Evolutionary conservation across 37 sponge, comb jelly and placozoan genomes (phyloP), one percentile per base, ranked within the genome.

Genomic region (Spongilla lacustris): DNA sequence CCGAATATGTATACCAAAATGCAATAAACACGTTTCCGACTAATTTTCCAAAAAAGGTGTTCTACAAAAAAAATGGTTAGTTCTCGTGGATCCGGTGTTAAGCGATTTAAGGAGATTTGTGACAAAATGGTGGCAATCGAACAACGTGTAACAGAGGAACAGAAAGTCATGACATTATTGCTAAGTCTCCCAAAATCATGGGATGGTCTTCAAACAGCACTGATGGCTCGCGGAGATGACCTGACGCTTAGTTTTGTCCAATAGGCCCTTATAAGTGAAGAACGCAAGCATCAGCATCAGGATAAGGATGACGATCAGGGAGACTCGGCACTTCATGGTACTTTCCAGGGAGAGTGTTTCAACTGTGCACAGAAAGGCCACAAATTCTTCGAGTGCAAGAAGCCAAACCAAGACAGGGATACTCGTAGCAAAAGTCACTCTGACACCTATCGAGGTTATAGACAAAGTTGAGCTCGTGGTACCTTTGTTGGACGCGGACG

Each of bases 91-190:
- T 8, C 89, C n/a, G n/a, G 83, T 74, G 24, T 91, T 30, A 91
- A 91, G 66, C 32, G 69, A 4, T 86, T 91, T 80, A 91, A 91
- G 28, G 91, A 91, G 67, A 25, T 91, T 8, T 83, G 87, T 14
- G 87, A 91, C 69, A 77, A 31, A 66, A 79, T 91, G n/a, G 84
- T 83, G 41, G 37, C 91, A 9, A 86, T 91, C 67, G 77, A 77
- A 50, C 74, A 75, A 38, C 83, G 83, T 10, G 81, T 91, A 8
- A 68, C 82, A 10, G 86, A 91, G 34, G 86, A 86, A 82, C 78
- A 86, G 29, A 83, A 85, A 35, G 91, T 82, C 2, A 82, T 91
- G 23, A 91, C 78, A 25, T 83, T 91, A 0, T 41, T 91, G 35
- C 78, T 82, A 46, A 91, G 82, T 37, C 67, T 91, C 48, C 91